Conservation (phyloP, 2,888 invertebrate genomes). For the Busseola fusca region DNA sequence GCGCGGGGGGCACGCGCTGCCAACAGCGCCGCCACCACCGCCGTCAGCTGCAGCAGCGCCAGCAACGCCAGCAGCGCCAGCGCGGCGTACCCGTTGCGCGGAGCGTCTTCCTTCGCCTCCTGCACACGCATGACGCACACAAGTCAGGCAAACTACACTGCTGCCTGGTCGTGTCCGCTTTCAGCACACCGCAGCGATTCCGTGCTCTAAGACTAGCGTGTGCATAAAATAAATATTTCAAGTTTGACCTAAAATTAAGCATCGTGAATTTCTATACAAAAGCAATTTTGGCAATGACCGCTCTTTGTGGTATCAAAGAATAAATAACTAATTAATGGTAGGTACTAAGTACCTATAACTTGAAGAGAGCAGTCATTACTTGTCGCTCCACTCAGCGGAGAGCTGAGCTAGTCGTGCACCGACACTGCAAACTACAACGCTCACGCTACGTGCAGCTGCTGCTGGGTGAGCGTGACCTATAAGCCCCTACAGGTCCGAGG, state of each 20-base stretch:
- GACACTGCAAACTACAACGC: neutral
- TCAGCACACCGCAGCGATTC: neutral
- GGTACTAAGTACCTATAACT: neutral
- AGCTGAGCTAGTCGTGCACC: neutral
- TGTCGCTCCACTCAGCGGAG: neutral
- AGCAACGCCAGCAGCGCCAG: slow-evolving; percentile 61
- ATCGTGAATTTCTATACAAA: neutral
- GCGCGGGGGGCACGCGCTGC: slow-evolving; percentile 46
- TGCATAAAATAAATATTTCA: neutral
- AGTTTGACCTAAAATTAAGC: neutral
- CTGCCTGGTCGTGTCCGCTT: neutral
- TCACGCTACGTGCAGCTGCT: neutral
- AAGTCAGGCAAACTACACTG: neutral
- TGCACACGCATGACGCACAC: slow-evolving; percentile 41
- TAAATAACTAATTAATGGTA: neutral
- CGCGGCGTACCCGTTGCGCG: slow-evolving; percentile 72
- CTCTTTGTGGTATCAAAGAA: neutral
- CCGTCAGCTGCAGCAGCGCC: slow-evolving; percentile 67
- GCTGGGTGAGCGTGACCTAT: neutral
- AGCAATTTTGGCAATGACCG: neutral
- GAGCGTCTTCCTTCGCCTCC: slow-evolving; percentile 74
- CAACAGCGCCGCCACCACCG: slow-evolving; percentile 64
- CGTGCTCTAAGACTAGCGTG: neutral
- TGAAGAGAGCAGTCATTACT: neutral
- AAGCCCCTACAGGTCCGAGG: too few species aligned